Percentiles rank a stretch among this genome's conserved stretches.
Evolutionary conservation across 2,113 vertebrate species (phyloP).

Genomic region (Anguilla japonica): DNA sequence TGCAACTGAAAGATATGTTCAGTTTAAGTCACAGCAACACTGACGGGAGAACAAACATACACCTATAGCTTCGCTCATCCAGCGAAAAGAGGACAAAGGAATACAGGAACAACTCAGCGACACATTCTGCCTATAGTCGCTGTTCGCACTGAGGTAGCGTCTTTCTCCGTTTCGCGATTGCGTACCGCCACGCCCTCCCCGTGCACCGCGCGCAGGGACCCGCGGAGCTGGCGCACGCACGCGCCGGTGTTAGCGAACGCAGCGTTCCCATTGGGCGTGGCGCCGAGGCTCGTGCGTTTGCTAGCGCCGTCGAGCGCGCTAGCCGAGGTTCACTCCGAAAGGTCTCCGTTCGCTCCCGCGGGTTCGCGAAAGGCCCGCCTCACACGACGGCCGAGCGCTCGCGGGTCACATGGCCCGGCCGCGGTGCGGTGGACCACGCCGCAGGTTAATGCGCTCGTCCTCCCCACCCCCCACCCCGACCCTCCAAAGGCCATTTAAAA

Average conservation of each 20-base stretch:
- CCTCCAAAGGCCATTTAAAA: not conserved
- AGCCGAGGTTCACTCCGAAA: not conserved
- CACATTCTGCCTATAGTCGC: not conserved
- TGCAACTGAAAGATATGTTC: not conserved
- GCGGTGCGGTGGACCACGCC: constrained; percentile 29
- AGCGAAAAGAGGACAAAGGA: not conserved
- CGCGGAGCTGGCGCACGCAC: too few species aligned
- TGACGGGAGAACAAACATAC: not conserved
- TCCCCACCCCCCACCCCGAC: not conserved
- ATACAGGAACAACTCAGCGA: too few species aligned
- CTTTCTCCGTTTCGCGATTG: not conserved
- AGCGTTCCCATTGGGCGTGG: not conserved
- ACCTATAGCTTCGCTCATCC: not conserved
- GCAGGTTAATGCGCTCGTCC: not conserved
- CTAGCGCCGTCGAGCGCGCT: not conserved
- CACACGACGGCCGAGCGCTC: constrained; percentile 44
- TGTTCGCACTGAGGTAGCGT: not conserved
- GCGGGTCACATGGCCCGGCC: constrained; percentile 45
- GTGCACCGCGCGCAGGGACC: not conserved
- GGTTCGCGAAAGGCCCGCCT: constrained; percentile 14
- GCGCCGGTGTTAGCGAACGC: not conserved
- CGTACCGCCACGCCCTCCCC: not conserved
- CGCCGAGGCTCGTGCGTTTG: not conserved
- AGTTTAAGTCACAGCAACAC: not conserved
- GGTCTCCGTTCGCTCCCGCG: not conserved